A percentile compares a stretch with the other conserved stretches of the same genome.
Evolutionary conservation across 2,113 vertebrate genomes (phyloP).

Genomic region (Heptranchias perlo): DNA sequence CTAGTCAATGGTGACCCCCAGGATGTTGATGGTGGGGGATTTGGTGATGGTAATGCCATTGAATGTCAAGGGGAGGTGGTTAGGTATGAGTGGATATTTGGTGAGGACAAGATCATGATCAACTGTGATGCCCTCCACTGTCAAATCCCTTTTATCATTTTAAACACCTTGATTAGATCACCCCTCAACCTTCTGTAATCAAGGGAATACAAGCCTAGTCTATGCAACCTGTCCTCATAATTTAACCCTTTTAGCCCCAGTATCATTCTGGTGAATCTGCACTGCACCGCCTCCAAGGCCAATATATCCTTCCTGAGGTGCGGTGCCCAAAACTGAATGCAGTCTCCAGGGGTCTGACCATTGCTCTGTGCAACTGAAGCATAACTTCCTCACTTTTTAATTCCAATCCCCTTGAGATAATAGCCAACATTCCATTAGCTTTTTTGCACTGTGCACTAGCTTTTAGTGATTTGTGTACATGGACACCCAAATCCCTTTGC

Average conservation of each 20-base stretch:
- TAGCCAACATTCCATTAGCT: not conserved
- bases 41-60: no score
- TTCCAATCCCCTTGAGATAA: not conserved
- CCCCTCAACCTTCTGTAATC: not conserved
- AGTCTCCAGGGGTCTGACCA: not conserved
- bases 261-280: not conserved
- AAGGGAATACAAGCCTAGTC: not conserved
- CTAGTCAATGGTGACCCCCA: no score
- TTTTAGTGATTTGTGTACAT: no score
- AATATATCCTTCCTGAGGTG: not conserved
- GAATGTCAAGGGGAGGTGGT: no score
- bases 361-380: not conserved
- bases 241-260: not conserved
- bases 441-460: no score
- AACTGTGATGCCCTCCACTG: no score
- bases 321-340: not conserved
- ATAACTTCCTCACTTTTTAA: not conserved
- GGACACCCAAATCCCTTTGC: no score
- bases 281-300: not conserved
- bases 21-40: no score
- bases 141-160: conserved; percentile 1
- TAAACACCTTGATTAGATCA: conserved; percentile 9
- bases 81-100: not conserved
- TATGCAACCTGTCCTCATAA: not conserved
- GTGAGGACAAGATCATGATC: not conserved